Evolutionary conservation across 2,113 vertebrate genomes (phyloP), one percentile per base, ranked within the genome.

Genomic region (Clarias magur): DNA sequence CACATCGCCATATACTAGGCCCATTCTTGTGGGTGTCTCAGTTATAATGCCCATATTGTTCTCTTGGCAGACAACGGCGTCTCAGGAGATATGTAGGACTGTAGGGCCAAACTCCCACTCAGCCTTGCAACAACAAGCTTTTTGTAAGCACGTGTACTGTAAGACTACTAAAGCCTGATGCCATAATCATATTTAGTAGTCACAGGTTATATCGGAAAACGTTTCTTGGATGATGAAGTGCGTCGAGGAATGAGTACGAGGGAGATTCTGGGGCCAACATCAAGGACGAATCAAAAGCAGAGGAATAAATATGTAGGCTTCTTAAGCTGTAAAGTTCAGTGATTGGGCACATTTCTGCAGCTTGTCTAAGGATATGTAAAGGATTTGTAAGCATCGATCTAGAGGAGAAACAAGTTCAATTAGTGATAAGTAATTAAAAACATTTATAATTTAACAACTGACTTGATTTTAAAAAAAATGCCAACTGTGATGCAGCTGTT

Each of bases 171-270:
- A 80, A 70, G 85, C 85, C 63, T 57, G 78, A 70, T 70, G 62
- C 65, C 57, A 80, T 86, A 86, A 59, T 86, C 85, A 80, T 86
- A 70, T 86, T 86, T 80, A 70, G 85, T 80, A 86, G 53, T 86
- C 85, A 80, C 78, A 70, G 79, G 76, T 79, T 68, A 68, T 19
- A 79, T 54, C 12, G 5, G 11, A 65, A 75, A 80, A 86, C 15
- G 1, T 25, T 60, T 60, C 16, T 34, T n/a, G 21, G 56, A 75
- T 59, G 48, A 84, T n/a, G n/a, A 60, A 53, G 54, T 54, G 25
- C 53, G 48, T 48, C 48, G 7, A 48, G 48, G 48, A 48, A 48
- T 8, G 7, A 8, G 48, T 48, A 8, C 48, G 7, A 48, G 48
- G 42, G 0, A 42, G 53, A 53, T 76, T 42, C 42, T 54, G 23